phyloP scores from a whole-genome alignment of 2,888 invertebrate genomes.

The Luperina testacea region DNA sequence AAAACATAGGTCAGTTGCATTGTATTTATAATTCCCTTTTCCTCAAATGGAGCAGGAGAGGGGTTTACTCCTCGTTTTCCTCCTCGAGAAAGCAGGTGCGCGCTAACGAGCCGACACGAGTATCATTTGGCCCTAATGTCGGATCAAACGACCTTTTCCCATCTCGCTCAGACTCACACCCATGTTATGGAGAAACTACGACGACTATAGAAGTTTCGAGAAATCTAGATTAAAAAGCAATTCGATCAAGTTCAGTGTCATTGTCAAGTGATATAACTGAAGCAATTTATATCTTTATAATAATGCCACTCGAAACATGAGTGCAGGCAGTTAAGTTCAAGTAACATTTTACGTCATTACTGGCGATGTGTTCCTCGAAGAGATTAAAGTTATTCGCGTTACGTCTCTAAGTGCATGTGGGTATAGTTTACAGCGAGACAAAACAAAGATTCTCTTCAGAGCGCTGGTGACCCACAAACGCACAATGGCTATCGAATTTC shows the following conservation, averaged over 20 bases:
- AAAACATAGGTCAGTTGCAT: constrained; percentile 39
- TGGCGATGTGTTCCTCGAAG: constrained; percentile 27
- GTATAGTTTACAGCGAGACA: constrained; percentile 43
- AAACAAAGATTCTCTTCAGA: constrained; percentile 73
- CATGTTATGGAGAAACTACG: constrained; percentile 13
- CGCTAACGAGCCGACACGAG: constrained; percentile 50
- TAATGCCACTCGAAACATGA: constrained; percentile 32
- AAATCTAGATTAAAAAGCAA: constrained; percentile 31
- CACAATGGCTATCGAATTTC: constrained; percentile 83
- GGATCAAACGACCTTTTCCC: constrained; percentile 29
- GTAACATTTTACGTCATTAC: constrained; percentile 28
- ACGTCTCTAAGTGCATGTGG: constrained; percentile 21
- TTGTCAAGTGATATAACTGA: constrained; percentile 39
- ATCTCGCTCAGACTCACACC: constrained; percentile 43
- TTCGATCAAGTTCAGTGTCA: constrained; percentile 57
- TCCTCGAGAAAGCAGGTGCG: constrained; percentile 63
- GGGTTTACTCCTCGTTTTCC: constrained; percentile 58
- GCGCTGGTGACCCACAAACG: constrained; percentile 81
- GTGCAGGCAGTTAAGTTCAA: constrained; percentile 19
- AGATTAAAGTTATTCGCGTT: constrained; percentile 31
- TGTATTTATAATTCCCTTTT: constrained; percentile 48
- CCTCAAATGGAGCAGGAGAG: constrained; percentile 50
- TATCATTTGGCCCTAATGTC: constrained; percentile 50
- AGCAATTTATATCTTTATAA: constrained; percentile 29
- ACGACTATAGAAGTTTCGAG: constrained; percentile 27